A percentile compares a stretch with the other conserved stretches of the same genome.
Conservation (phyloP, 2,888 invertebrate species). For the Sphinx pinastri region DNA sequence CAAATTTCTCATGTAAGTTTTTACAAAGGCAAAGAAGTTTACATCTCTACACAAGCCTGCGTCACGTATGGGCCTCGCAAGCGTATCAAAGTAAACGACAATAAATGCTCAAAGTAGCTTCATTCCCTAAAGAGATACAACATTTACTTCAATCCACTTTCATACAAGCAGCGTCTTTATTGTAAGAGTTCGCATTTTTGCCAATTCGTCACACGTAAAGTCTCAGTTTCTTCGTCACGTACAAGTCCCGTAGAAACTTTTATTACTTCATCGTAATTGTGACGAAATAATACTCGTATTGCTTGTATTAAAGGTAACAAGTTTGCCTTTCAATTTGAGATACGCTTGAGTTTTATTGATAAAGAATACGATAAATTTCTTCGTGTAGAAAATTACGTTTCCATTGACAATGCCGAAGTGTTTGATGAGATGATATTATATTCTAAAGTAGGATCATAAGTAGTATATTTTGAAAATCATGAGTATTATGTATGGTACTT, state of each 20-base stretch:
- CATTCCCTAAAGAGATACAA: constrained; percentile 66
- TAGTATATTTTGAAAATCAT: background rate
- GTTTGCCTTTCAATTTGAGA: constrained; percentile 41
- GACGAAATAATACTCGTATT: constrained; percentile 52
- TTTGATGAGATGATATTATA: no score
- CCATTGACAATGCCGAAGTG: background rate
- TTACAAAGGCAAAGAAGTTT: constrained; percentile 28
- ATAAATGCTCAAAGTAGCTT: constrained; percentile 57
- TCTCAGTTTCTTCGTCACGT: constrained; percentile 70
- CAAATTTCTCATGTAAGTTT: background rate
- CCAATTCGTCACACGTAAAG: constrained; percentile 75
- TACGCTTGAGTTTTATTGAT: constrained; percentile 39
- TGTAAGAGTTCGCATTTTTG: constrained; percentile 51
- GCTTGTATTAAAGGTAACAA: constrained; percentile 42
- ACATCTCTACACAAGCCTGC: constrained; percentile 36
- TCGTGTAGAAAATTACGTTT: background rate
- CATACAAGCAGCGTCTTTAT: constrained; percentile 46
- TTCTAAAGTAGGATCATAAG: no score
- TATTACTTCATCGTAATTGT: constrained; percentile 71
- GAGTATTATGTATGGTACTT: no score
- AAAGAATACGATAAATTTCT: constrained; percentile 29
- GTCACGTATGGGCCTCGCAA: constrained; percentile 48
- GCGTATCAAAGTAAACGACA: constrained; percentile 53
- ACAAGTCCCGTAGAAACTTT: constrained; percentile 63
- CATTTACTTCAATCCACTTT: constrained; percentile 60